These are phyloP conservation scores for Didymodactylos carnosus DNA, from an alignment of 2,888 invertebrate species.

Conservation along the genomic window DNA sequence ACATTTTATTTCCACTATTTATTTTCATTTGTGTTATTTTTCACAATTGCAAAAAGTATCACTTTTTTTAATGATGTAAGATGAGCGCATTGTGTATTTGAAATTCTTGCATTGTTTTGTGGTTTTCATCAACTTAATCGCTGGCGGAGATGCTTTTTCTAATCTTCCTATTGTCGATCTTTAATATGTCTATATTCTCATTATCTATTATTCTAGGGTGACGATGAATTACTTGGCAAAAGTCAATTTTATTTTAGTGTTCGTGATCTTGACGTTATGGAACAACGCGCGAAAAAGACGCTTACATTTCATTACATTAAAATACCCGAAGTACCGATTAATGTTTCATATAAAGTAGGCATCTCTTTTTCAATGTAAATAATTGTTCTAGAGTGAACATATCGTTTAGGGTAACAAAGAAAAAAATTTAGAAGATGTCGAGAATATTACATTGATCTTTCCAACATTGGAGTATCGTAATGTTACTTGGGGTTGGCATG, in stretches of 20 bases:
- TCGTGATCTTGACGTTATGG: slow-evolving; percentile 18
- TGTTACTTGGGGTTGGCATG: slow-evolving; percentile 98
- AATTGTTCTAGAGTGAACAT: neutral
- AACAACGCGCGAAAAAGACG: slow-evolving; percentile 91
- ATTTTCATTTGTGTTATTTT: too few relatives aligned
- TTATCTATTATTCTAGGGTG: neutral
- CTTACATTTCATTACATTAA: slow-evolving; percentile 95
- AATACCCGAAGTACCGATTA: slow-evolving; percentile 78
- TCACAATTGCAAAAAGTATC: too few relatives aligned
- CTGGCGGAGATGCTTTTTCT: too few relatives aligned
- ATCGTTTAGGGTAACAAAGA: neutral
- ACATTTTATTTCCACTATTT: too few relatives aligned
- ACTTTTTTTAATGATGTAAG: too few relatives aligned
- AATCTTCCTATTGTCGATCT: neutral
- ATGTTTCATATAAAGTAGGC: slow-evolving; percentile 42
- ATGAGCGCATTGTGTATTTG: neutral
- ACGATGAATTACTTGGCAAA: neutral
- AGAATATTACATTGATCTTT: slow-evolving; percentile 74
- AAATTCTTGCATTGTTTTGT: too few relatives aligned
- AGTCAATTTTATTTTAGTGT: neutral
- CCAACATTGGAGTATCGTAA: slow-evolving; percentile 95
- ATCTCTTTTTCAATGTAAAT: neutral
- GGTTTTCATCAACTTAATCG: too few relatives aligned
- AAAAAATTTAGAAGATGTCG: slow-evolving; percentile 83
- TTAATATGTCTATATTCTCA: neutral